Percentiles rank a stretch among this genome's conserved stretches.
Conservation (phyloP, 2,797 vertebrate genomes). For the Cyclura pinguis region DNA sequence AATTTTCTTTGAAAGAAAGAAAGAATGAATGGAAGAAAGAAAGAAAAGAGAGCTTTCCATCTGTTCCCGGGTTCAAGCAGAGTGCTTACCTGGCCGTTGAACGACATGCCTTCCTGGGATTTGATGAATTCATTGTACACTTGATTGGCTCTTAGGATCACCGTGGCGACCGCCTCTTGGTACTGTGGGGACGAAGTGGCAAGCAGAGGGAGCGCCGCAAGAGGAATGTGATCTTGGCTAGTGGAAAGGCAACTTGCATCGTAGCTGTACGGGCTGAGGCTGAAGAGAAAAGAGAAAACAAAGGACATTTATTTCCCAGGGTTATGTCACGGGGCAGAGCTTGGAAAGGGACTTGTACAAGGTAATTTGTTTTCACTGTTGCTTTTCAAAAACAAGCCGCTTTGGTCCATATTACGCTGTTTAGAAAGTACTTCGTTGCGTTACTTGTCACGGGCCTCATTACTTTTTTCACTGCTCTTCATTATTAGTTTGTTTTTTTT, state of each 20-base stretch:
- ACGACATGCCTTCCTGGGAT: slow-evolving; percentile 89
- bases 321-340: too few species aligned
- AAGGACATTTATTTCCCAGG: background rate
- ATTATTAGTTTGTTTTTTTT: too few species aligned
- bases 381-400: too few species aligned
- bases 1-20: slow-evolving; percentile 34
- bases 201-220: slow-evolving; percentile 93
- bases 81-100: slow-evolving; percentile 91
- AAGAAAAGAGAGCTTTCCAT: slow-evolving; percentile 41
- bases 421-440: too few species aligned
- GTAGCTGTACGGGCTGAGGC: slow-evolving; percentile 95
- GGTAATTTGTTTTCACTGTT: too few species aligned
- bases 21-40: slow-evolving; percentile 22
- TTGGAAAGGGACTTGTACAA: too few species aligned
- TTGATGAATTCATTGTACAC: slow-evolving; percentile 93
- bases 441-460: too few species aligned
- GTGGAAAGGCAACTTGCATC: slow-evolving; percentile 95
- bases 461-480: too few species aligned
- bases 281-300: slow-evolving; percentile 68
- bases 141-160: slow-evolving; percentile 95
- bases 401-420: too few species aligned
- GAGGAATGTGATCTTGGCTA: slow-evolving; percentile 98
- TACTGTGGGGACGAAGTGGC: slow-evolving; percentile 96
- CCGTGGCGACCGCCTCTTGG: slow-evolving; percentile 92
- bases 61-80: slow-evolving; percentile 25